Percentiles rank a stretch among this genome's conserved stretches.
Evolutionary conservation across 2,113 vertebrate species (phyloP).

Genomic region (Willisornis vidua): DNA sequence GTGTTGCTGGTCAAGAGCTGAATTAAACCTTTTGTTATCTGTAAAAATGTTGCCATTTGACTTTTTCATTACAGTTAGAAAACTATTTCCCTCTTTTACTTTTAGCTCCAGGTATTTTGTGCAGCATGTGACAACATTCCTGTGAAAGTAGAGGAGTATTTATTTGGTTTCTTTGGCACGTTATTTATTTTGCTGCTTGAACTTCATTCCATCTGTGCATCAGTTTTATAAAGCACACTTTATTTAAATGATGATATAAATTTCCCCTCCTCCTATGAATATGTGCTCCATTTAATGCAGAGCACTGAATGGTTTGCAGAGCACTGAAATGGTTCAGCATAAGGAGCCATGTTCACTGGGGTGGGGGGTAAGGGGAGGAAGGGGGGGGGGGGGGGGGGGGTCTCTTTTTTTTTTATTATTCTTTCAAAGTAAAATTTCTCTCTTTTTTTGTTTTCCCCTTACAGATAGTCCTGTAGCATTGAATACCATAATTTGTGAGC

Average conservation of each 20-base stretch:
- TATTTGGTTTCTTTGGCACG: background rate
- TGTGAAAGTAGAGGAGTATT: background rate
- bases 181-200: background rate
- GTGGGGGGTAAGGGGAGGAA: no score
- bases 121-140: background rate
- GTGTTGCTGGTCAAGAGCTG: background rate
- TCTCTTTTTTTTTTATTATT: background rate
- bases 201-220: background rate
- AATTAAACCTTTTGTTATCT: background rate
- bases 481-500: background rate
- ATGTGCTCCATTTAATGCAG: background rate
- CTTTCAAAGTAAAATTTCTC: background rate
- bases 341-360: background rate
- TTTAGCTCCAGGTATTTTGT: background rate
- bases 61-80: background rate
- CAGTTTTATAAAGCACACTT: background rate
- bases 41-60: background rate
- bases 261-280: background rate
- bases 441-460: background rate
- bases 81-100: background rate
- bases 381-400: no score
- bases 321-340: background rate
- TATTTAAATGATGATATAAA: background rate
- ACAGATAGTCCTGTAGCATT: background rate
- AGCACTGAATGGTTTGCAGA: background rate